Percentiles rank a stretch among this genome's conserved stretches.
These are phyloP conservation scores for Vanessa tameamea DNA, from an alignment of 1,140 invertebrate genomes.

Conservation along the genomic window DNA sequence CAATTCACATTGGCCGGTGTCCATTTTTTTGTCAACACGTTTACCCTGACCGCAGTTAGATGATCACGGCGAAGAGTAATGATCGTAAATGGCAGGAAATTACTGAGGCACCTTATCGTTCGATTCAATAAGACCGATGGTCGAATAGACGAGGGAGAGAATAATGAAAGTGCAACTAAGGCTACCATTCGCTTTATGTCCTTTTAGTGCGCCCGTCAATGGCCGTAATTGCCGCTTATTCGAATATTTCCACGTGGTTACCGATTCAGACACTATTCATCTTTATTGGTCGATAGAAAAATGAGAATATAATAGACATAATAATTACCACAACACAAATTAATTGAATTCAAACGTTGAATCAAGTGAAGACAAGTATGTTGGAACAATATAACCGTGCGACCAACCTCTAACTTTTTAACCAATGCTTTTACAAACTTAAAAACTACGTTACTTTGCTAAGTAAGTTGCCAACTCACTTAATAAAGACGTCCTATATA, in stretches of 20 bases:
- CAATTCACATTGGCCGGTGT: conserved; percentile 38
- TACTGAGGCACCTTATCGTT: conserved; percentile 75
- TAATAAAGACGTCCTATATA: conserved; percentile 5
- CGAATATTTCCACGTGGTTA: conserved; percentile 48
- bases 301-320: background rate
- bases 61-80: conserved; percentile 74
- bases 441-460: conserved; percentile 7
- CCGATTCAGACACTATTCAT: conserved; percentile 30
- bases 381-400: background rate
- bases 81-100: conserved; percentile 78
- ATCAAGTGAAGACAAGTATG: background rate
- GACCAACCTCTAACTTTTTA: conserved; percentile 19
- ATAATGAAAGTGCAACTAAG: conserved; percentile 77
- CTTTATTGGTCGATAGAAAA: conserved; percentile 21
- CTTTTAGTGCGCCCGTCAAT: conserved; percentile 60
- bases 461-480: background rate
- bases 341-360: background rate
- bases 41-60: conserved; percentile 59
- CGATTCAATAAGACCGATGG: conserved; percentile 76
- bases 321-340: background rate
- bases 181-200: conserved; percentile 57
- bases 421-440: conserved; percentile 10
- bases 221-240: conserved; percentile 67
- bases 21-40: conserved; percentile 57
- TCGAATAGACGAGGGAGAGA: conserved; percentile 59